Evolutionary conservation across 1,140 invertebrate species (phyloP).

Genomic region (Caenorhabditis briggsae): DNA sequence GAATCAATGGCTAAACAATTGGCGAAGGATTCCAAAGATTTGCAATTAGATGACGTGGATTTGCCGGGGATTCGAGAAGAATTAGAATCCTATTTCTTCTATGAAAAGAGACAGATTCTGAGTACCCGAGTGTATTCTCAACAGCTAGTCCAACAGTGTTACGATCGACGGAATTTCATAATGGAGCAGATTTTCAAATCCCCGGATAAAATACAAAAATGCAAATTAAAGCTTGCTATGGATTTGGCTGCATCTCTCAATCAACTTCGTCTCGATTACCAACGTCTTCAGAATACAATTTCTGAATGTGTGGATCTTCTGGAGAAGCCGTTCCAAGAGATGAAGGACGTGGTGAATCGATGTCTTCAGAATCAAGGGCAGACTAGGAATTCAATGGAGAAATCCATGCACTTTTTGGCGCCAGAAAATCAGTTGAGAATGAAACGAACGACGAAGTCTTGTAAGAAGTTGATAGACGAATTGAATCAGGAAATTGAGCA

Average conservation of each 20-base stretch:
- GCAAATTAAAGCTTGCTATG: not conserved
- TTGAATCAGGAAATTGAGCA: constrained; percentile 11
- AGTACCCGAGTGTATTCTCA: not conserved
- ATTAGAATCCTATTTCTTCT: constrained; percentile 12
- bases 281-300: constrained; percentile 12
- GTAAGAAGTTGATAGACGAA: not conserved
- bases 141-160: not conserved
- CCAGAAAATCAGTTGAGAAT: not conserved
- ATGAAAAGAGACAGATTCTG: not conserved
- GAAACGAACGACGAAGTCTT: constrained; percentile 21
- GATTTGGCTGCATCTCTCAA: constrained; percentile 27
- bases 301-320: constrained; percentile 19
- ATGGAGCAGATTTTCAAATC: constrained; percentile 17
- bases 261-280: not conserved
- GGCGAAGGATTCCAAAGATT: not conserved
- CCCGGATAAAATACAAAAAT: not conserved
- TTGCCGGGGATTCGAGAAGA: constrained; percentile 15
- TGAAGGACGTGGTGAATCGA: not conserved
- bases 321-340: constrained; percentile 32
- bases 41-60: constrained; percentile 7
- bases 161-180: not conserved
- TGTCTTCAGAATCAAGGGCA: constrained; percentile 1
- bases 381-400: constrained; percentile 7
- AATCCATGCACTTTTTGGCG: constrained; percentile 35
- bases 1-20: not conserved